phyloP scores from a whole-genome alignment of 2,797 vertebrate species.

The Paratrypauchen microcephalus region DNA sequence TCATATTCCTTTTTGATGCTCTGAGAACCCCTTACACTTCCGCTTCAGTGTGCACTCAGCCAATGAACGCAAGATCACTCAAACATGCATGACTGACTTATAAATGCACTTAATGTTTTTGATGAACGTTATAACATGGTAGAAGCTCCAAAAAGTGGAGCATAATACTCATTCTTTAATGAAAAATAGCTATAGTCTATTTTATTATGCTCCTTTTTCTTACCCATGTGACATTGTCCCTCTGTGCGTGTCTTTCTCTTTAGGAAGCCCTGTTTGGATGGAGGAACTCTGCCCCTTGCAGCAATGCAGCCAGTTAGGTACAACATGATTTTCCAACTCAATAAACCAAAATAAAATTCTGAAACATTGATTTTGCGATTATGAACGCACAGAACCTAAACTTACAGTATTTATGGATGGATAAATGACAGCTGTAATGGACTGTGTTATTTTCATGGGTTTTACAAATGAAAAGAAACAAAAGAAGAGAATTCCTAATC shows the following conservation, averaged over 20 bases:
- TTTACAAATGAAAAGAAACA: not conserved
- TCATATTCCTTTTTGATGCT: too few relatives aligned
- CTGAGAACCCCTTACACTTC: too few relatives aligned
- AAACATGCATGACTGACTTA: too few relatives aligned
- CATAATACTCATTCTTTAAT: too few relatives aligned
- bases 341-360: not conserved
- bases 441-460: constrained; percentile 1
- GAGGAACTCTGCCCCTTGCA: constrained; percentile 39
- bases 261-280: constrained; percentile 71
- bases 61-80: too few relatives aligned
- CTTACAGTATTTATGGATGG: not conserved
- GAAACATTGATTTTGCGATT: not conserved
- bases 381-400: not conserved
- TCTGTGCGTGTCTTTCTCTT: constrained; percentile 26
- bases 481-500: not conserved
- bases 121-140: too few relatives aligned
- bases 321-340: constrained; percentile 26
- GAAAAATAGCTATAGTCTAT: too few relatives aligned
- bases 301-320: constrained; percentile 56
- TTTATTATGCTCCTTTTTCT: too few relatives aligned
- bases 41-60: too few relatives aligned
- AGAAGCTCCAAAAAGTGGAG: too few relatives aligned
- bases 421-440: not conserved
- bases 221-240: too few relatives aligned
- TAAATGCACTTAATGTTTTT: too few relatives aligned